Evolutionary conservation across 2,113 vertebrate species (phyloP).

Genomic region (Setophaga petechia): DNA sequence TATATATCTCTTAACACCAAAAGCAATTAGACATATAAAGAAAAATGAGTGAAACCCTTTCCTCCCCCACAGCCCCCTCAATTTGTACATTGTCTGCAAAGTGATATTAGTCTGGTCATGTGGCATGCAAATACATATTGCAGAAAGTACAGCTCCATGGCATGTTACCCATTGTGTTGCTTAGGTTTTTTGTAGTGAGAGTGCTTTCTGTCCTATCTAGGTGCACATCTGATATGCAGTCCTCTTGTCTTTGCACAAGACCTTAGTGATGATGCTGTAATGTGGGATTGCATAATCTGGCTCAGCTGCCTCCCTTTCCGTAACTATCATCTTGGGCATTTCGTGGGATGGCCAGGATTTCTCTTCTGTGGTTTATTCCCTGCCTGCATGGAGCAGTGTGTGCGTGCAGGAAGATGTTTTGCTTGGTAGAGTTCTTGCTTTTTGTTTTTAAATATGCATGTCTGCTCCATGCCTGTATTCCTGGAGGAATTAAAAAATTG

Average conservation of each 20-base stretch:
- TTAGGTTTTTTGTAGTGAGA: not conserved
- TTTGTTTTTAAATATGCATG: slow-evolving; percentile 3
- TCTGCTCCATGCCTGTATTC: not conserved
- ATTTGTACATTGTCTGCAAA: not conserved
- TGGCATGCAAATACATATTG: not conserved
- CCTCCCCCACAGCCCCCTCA: not conserved
- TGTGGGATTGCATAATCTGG: not conserved
- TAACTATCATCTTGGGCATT: not conserved
- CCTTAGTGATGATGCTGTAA: not conserved
- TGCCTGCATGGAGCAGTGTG: not conserved
- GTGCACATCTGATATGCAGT: not conserved
- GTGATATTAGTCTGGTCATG: not conserved
- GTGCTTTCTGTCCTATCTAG: not conserved
- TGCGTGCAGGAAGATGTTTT: slow-evolving; percentile 13
- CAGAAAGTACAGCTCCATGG: not conserved
- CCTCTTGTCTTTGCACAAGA: not conserved
- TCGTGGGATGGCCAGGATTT: not conserved
- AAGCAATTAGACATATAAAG: not conserved
- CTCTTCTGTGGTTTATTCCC: not conserved
- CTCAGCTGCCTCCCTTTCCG: not conserved
- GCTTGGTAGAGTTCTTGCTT: not conserved
- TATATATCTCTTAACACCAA: not conserved
- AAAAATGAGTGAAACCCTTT: not conserved
- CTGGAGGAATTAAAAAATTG: not conserved
- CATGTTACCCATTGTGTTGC: fast-evolving